phyloP scores from a whole-genome alignment of 1,140 invertebrate species.

The Hypsibius dujardini region DNA sequence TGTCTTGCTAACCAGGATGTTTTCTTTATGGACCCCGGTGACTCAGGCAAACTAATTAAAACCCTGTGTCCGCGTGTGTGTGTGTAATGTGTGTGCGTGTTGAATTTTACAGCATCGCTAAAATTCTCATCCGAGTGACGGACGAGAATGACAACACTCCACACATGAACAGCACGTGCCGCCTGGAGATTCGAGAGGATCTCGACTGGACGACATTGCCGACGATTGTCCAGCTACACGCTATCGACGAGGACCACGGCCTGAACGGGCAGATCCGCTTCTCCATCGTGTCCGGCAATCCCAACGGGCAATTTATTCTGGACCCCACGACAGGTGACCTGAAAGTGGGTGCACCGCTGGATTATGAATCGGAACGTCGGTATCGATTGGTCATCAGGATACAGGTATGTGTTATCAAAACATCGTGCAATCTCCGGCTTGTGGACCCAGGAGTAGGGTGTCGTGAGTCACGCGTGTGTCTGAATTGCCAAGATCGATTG shows the following conservation, averaged over 20 bases:
- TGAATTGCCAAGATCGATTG: too few relatives aligned
- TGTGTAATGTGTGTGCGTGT: neutral
- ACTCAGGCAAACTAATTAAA: too few relatives aligned
- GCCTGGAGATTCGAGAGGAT: conserved; percentile 48
- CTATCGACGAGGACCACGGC: conserved; percentile 70
- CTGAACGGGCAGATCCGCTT: conserved; percentile 77
- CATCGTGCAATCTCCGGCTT: too few relatives aligned
- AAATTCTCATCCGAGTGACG: conserved; percentile 57
- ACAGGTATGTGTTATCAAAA: conserved; percentile 36
- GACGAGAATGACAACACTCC: conserved; percentile 96
- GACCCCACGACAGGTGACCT: conserved; percentile 79
- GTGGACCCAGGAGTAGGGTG: too few relatives aligned
- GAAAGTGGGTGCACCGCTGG: conserved; percentile 61
- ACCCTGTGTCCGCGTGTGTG: too few relatives aligned
- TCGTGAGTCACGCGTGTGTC: too few relatives aligned
- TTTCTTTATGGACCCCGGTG: too few relatives aligned
- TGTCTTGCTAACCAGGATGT: too few relatives aligned
- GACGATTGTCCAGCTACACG: conserved; percentile 60
- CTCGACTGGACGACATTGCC: conserved; percentile 60
- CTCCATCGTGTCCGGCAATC: conserved; percentile 79
- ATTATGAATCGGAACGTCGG: conserved; percentile 65
- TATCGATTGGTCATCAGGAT: conserved; percentile 75
- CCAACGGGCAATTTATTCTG: conserved; percentile 75
- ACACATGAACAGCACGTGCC: conserved; percentile 35
- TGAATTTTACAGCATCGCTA: conserved; percentile 36